These are phyloP conservation scores for Leucoraja ocellata DNA, from an alignment of 2,797 vertebrate species.

Conservation along the genomic window DNA sequence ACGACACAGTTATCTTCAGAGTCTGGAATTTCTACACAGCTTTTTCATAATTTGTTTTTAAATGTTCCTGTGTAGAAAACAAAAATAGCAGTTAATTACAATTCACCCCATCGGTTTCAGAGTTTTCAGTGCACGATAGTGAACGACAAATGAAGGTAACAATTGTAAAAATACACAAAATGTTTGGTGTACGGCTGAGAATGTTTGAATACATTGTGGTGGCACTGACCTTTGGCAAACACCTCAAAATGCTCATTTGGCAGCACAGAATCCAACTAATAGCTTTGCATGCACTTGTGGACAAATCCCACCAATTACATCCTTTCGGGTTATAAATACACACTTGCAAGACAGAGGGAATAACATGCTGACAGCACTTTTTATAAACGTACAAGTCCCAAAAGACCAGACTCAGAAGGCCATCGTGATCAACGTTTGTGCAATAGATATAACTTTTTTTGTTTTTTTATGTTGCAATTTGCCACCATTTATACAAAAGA, in stretches of 20 bases:
- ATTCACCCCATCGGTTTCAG: neutral
- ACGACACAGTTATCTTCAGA: constrained; percentile 40
- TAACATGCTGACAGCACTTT: no score
- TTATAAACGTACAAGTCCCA: no score
- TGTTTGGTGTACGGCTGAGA: no score
- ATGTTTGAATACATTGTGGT: neutral
- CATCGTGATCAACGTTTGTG: no score
- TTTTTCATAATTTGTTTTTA: constrained; percentile 66
- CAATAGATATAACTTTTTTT: no score
- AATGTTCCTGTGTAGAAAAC: constrained; percentile 40
- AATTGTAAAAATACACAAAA: no score
- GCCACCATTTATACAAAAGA: no score
- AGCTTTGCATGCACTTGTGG: neutral
- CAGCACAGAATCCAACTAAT: neutral
- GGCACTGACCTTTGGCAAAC: no score
- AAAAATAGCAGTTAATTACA: neutral
- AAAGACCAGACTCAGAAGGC: no score
- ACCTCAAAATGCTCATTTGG: neutral
- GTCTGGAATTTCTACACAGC: constrained; percentile 62
- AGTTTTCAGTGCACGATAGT: no score
- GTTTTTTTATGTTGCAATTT: no score
- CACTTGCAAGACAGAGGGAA: neutral
- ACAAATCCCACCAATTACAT: constrained; percentile 40
- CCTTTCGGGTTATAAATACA: constrained; percentile 41
- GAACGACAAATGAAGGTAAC: neutral